These are phyloP conservation scores for Pedionomus torquatus DNA, from an alignment of 2,113 vertebrate genomes.

Conservation along the genomic window DNA sequence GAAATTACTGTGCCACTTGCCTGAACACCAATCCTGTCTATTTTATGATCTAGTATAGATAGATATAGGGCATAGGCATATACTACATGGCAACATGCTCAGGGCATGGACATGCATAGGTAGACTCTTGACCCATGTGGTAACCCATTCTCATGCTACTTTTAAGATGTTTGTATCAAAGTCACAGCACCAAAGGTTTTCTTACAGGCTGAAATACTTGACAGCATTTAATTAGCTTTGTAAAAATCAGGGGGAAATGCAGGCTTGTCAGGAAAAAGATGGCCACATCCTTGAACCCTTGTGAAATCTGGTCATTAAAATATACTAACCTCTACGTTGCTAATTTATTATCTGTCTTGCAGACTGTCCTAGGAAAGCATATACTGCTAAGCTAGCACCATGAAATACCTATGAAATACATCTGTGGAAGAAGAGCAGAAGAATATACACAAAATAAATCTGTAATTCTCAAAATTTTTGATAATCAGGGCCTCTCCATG, in stretches of 20 bases:
- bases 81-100: neutral
- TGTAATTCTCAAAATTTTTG: neutral
- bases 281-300: neutral
- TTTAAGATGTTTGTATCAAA: neutral
- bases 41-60: neutral
- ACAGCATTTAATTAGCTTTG: neutral
- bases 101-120: neutral
- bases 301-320: neutral
- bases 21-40: neutral
- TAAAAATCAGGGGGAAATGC: neutral
- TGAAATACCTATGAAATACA: neutral
- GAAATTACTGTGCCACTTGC: neutral
- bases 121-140: neutral
- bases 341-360: neutral
- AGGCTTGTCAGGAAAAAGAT: neutral
- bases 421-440: neutral
- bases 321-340: neutral
- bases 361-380: neutral
- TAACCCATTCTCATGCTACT: neutral
- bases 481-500: neutral
- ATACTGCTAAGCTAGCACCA: neutral
- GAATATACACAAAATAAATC: neutral
- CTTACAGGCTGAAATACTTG: neutral
- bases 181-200: neutral
- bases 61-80: neutral